Conservation (phyloP, 92 coral and sea anemone species). For the Epizoanthus fatuus region DNA sequence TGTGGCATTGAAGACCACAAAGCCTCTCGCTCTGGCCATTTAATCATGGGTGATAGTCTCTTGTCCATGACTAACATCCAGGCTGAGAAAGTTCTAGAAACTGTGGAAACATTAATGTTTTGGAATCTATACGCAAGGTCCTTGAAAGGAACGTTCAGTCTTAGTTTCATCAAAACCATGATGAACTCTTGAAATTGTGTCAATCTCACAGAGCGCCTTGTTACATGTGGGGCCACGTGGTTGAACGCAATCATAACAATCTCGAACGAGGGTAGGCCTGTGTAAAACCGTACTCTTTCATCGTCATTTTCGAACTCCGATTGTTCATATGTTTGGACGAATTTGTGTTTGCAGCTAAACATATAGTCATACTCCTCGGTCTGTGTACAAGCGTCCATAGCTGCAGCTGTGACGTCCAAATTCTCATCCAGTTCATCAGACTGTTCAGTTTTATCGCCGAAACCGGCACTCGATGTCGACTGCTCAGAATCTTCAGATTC, state of each 20-base stretch:
- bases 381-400: conserved; percentile 4
- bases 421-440: too few species aligned
- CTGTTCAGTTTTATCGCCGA: too few species aligned
- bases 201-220: conserved; percentile 40
- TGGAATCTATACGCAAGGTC: conserved; percentile 66
- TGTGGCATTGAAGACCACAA: conserved; percentile 37
- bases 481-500: too few species aligned
- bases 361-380: conserved; percentile 21
- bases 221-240: conserved; percentile 51
- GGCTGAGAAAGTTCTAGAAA: conserved; percentile 54
- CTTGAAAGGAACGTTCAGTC: conserved; percentile 61
- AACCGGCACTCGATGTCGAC: too few species aligned
- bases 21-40: conserved; percentile 57
- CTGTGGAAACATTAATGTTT: conserved; percentile 56
- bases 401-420: too few species aligned
- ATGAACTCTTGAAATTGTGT: conserved; percentile 64
- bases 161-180: conserved; percentile 73
- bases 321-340: too few species aligned
- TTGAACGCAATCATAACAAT: conserved; percentile 42
- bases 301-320: not conserved
- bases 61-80: conserved; percentile 64
- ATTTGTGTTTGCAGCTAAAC: not conserved
- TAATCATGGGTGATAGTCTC: conserved; percentile 45
- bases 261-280: conserved; percentile 45
- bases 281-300: conserved; percentile 52